Evolutionary conservation across 2,113 vertebrate genomes (phyloP).

Genomic region (Noturus placidus): DNA sequence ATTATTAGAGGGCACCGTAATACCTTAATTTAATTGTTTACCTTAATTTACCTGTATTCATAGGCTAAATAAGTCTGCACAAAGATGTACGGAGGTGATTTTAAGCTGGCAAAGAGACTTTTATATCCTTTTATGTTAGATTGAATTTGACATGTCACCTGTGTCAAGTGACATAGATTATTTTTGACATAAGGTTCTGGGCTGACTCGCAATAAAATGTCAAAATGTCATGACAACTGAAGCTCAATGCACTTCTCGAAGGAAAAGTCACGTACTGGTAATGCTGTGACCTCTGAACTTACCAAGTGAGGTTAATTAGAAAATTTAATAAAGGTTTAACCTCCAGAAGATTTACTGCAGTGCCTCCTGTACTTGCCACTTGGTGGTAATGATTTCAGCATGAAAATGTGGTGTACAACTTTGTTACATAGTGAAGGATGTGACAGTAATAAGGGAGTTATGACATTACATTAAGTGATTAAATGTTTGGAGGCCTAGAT

Average conservation of each 20-base stretch:
- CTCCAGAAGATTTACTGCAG: not conserved
- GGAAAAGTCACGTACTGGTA: not conserved
- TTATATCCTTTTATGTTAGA: not conserved
- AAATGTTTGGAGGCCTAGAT: not conserved
- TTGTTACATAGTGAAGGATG: not conserved
- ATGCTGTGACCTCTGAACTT: not conserved
- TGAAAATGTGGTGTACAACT: not conserved
- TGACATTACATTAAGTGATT: not conserved
- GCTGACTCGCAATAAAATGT: not conserved
- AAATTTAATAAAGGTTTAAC: not conserved
- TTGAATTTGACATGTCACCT: slow-evolving; percentile 4
- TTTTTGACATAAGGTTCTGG: not conserved
- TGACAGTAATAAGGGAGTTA: not conserved
- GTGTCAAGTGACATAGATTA: not conserved
- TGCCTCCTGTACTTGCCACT: not conserved
- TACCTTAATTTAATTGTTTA: not conserved
- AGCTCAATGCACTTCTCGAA: not conserved
- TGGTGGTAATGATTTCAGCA: not conserved
- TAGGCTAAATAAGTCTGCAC: not conserved
- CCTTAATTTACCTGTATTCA: too few species aligned
- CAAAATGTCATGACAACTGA: slow-evolving; percentile 16
- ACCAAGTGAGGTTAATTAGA: not conserved
- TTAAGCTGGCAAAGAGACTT: not conserved
- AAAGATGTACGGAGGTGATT: not conserved
- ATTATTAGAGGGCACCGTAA: not conserved